Evolutionary conservation across 1,140 invertebrate genomes (phyloP), one percentile per base, ranked within the genome.

Genomic region (Drosophila murphyi): DNA sequence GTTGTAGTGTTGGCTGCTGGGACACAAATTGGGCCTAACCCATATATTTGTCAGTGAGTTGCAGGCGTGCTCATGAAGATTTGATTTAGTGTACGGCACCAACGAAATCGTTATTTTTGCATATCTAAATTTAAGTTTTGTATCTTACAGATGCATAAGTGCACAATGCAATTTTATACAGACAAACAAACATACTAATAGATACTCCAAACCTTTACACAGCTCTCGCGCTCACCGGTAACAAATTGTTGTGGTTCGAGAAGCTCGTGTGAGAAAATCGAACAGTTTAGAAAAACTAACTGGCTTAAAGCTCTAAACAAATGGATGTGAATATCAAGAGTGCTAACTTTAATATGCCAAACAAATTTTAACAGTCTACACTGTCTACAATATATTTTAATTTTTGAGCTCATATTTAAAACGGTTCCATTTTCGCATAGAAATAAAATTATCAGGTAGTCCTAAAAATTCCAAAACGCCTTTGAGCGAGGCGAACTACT

Each of bases 21-120:
- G 51, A 64, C 57, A 80, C 76, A 82, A 88, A 82, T 80, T 78
- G 76, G 74, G 88, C 88, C 88, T 91, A 89, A 91, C 88, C 88
- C 88, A 91, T 91, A 91, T 91, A 91, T 91, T 91, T 89, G 89
- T 88, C 88, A 81, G 69, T 78, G 73, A 69, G 74, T 70, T 61
- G 63, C 68, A 60, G 65, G 67, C 52, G 62, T 52, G 79, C 83
- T 88, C 70, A 82, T 88, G 81, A 82, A 91, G 82, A 91, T 88
- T 91, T 91, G 89, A 91, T 91, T 91, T 89, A 82, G 73, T 78
- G 72, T 83, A 68, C 83, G 35, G 39, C 60, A 57, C 37, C 65
- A 65, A 62, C 63, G 29, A 77, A 85, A 85, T 71, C 63, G 77
- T 59, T 62, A 28, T 59, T 76, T 80, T 83, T 88, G 83, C 83